phyloP scores from a whole-genome alignment of 2,797 vertebrate species.

The Nannoperca obscura region DNA sequence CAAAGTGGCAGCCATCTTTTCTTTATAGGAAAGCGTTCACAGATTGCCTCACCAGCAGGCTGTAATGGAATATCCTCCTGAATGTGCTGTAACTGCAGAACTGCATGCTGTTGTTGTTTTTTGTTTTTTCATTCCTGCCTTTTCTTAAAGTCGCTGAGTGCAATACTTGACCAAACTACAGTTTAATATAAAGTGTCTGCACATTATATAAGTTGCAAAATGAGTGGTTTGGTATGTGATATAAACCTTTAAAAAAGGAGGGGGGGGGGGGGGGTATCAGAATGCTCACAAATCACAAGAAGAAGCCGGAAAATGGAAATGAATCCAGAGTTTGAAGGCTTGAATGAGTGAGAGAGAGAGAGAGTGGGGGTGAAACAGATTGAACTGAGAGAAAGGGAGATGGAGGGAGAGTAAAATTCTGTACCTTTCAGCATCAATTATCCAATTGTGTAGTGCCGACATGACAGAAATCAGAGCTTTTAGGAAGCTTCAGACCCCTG shows the following conservation, averaged over 20 bases:
- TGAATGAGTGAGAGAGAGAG: constrained; percentile 29
- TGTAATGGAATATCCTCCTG: constrained; percentile 36
- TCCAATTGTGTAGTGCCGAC: constrained; percentile 75
- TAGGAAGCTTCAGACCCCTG: constrained; percentile 70
- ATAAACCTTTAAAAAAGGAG: constrained; percentile 22
- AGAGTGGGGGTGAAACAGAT: constrained; percentile 39
- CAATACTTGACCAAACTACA: constrained; percentile 46
- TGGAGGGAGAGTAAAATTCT: constrained; percentile 72
- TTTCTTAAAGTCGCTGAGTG: constrained; percentile 37
- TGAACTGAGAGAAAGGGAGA: constrained; percentile 50
- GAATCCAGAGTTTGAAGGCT: constrained; percentile 55
- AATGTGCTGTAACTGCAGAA: constrained; percentile 50
- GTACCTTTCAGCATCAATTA: constrained; percentile 84
- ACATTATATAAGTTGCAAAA: constrained; percentile 17
- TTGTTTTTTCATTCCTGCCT: constrained; percentile 5
- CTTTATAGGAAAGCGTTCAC: constrained; percentile 32
- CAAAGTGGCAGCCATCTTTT: constrained; percentile 29
- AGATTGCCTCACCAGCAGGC: constrained; percentile 41
- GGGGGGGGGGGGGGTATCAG: background rate
- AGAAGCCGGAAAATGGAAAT: constrained; percentile 34
- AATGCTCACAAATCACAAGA: constrained; percentile 28
- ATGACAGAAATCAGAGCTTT: constrained; percentile 84
- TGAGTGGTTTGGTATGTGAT: background rate
- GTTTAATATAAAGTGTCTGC: constrained; percentile 39
- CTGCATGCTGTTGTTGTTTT: background rate